Evolutionary conservation across 92 coral and sea anemone genomes (phyloP), one percentile per base, ranked within the genome.

Genomic region (Siderastrea radians): DNA sequence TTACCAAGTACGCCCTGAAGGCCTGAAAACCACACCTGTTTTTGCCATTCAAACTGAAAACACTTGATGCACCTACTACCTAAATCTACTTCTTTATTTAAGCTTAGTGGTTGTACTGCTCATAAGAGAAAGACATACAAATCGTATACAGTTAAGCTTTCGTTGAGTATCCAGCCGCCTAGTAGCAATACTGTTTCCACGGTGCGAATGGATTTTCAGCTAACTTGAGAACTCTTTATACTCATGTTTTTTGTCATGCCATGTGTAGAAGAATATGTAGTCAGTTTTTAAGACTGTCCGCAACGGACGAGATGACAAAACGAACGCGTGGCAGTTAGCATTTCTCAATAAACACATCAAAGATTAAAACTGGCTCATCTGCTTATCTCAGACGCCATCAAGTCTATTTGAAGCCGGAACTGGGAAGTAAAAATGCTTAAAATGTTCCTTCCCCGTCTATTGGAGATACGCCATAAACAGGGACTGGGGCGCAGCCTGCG

Each of bases 401-500:
- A 15, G 83, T 64, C 72, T 79, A 19, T 11, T 7, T 38, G 4
- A 79, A 7, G 48, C 69, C 57, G 72, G 81, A 77, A 57, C 5
- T 59, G 43, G 81, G 68, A 51, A 57, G 49, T 26, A 59, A 76
- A 48, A 3, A 49, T 47, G 59, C 6, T 16, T 5, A 11, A 11
- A 48, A 49, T 49, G 16, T 49, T 47, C 54, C 48, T 79, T 63
- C 72, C 71, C 59, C 46, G 58, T 17, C 17, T 49, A 66, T 49
- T 78, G 57, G 15, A 17, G 51, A 49, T 50, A 58, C 17, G 10
- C 47, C 10, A 5, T 10, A 64, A 60, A 61, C 58, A 58, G 72
- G 83, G 68, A 79, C 47, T 63, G 38, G 51, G 72, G 83, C n/a
- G 82, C 55, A 64, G 57, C 59, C 45, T 58, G 51, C 59, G 83